A percentile compares a stretch with the other conserved stretches of the same genome.
phyloP scores from a whole-genome alignment of 2,797 vertebrate genomes.

The Cyclura pinguis region DNA sequence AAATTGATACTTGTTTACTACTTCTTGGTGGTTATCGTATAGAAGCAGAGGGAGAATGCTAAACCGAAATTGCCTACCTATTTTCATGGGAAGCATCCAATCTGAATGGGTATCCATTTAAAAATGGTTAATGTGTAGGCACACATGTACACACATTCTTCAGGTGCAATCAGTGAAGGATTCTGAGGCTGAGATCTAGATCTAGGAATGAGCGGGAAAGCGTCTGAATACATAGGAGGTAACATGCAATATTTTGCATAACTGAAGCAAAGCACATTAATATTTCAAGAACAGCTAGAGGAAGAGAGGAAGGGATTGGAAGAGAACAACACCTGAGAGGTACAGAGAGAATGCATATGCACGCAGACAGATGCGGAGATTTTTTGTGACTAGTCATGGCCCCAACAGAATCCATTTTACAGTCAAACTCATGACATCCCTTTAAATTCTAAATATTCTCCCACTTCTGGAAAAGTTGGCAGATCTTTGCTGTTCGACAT shows the following conservation, averaged over 20 bases:
- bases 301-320: too few relatives aligned
- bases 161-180: background rate
- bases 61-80: background rate
- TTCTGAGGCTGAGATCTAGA: background rate
- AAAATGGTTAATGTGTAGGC: background rate
- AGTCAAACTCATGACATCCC: too few relatives aligned
- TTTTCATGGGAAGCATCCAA: background rate
- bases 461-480: background rate
- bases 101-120: too few relatives aligned
- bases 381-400: too few relatives aligned
- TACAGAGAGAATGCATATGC: too few relatives aligned
- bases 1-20: conserved; percentile 59
- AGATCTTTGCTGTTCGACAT: background rate
- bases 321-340: too few relatives aligned
- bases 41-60: background rate
- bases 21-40: conserved; percentile 42
- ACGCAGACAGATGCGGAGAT: too few relatives aligned
- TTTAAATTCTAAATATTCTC: too few relatives aligned
- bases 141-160: too few relatives aligned
- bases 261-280: background rate
- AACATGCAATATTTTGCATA: background rate
- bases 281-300: too few relatives aligned
- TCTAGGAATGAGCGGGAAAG: too few relatives aligned
- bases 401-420: too few relatives aligned
- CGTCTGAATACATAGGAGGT: background rate